phyloP scores from a whole-genome alignment of 2,888 invertebrate genomes.

The Drosophila heteroneura region DNA sequence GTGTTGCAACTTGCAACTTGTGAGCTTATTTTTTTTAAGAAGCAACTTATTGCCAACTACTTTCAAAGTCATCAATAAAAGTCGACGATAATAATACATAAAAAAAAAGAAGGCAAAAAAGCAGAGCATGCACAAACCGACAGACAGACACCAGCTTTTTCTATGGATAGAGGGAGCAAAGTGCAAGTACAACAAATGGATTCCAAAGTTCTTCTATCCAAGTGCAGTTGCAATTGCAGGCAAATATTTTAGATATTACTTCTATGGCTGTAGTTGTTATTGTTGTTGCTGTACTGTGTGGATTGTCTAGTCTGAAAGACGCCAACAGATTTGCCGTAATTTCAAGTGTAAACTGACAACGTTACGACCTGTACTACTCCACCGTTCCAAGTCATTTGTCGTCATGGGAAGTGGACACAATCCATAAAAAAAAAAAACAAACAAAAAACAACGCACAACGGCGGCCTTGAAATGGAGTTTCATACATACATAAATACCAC shows the following conservation, averaged over 20 bases:
- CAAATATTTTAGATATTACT: conserved; percentile 26
- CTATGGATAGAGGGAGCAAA: conserved; percentile 3
- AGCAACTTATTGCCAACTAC: conserved; percentile 43
- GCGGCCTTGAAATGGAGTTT: conserved; percentile 37
- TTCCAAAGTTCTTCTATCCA: conserved; percentile 47
- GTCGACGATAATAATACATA: conserved; percentile 38
- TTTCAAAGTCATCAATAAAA: conserved; percentile 73
- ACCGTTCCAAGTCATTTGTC: conserved; percentile 74
- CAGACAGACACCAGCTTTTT: conserved; percentile 22
- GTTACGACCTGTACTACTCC: conserved; percentile 61
- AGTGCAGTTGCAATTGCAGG: conserved; percentile 50
- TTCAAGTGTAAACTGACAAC: conserved; percentile 43
- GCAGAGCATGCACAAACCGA: conserved; percentile 13
- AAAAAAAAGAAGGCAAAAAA: not conserved
- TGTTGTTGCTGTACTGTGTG: conserved; percentile 31
- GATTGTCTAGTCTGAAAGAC: conserved; percentile 79
- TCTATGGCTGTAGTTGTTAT: conserved; percentile 28
- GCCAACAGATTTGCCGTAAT: conserved; percentile 68
- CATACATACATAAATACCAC: conserved; percentile 3
- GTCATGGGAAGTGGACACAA: conserved; percentile 72
- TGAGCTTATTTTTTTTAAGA: conserved; percentile 14
- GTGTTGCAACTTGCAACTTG: conserved; percentile 29
- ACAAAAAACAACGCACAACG: conserved; percentile 25
- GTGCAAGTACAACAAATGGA: conserved; percentile 15
- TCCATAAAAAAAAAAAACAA: conserved; percentile 32